Evolutionary conservation across 2,113 vertebrate genomes (phyloP).

Genomic region (Falco punctatus): DNA sequence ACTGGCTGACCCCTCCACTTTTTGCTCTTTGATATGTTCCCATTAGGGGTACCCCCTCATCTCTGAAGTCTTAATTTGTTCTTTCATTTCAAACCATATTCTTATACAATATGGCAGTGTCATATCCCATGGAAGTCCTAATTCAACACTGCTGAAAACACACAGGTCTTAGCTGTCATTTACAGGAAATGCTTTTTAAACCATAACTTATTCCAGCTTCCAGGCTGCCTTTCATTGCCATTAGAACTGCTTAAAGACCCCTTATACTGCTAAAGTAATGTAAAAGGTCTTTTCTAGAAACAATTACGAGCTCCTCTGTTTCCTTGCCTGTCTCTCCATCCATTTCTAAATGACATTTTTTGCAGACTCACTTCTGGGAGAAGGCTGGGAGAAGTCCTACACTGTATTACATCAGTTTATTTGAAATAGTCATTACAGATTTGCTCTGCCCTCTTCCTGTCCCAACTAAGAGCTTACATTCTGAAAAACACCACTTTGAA

Average conservation of each 20-base stretch:
- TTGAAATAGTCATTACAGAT: background rate
- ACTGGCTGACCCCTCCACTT: constrained; percentile 15
- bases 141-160: background rate
- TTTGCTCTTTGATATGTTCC: background rate
- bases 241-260: background rate
- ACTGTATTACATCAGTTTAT: background rate
- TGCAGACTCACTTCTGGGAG: background rate
- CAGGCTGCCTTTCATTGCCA: background rate
- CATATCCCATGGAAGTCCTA: background rate
- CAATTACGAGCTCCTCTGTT: background rate
- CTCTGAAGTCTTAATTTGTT: background rate
- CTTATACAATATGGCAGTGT: background rate
- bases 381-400: background rate
- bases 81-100: background rate
- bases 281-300: background rate
- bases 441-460: background rate
- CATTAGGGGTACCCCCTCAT: background rate
- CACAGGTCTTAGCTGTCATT: background rate
- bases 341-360: background rate
- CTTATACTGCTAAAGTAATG: background rate
- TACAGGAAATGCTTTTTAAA: background rate
- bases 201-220: background rate
- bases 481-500: background rate
- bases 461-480: background rate
- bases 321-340: background rate